Evolutionary conservation across 2,113 vertebrate genomes (phyloP).

Genomic region (Carassius carassius): DNA sequence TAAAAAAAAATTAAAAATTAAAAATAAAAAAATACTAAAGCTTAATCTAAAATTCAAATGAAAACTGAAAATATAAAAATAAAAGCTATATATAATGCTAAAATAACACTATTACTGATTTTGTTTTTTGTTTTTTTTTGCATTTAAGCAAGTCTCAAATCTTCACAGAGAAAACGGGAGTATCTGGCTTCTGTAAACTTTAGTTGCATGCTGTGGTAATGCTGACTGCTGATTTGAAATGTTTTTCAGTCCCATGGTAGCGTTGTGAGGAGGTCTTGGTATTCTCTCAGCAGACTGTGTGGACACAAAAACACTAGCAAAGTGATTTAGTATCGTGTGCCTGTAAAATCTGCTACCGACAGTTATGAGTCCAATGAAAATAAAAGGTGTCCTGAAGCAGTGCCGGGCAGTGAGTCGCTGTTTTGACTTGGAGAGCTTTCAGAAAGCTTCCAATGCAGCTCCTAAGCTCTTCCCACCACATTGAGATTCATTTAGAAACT

Average conservation of each 20-base stretch:
- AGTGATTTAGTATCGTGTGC: slow-evolving; percentile 50
- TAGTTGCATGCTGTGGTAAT: background rate
- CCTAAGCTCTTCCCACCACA: background rate
- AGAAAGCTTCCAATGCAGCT: slow-evolving; percentile 22
- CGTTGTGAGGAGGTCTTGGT: slow-evolving; percentile 2
- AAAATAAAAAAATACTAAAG: too few species aligned
- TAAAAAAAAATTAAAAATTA: too few species aligned
- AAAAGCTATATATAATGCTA: background rate
- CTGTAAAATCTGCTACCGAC: slow-evolving; percentile 42
- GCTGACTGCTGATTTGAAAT: slow-evolving; percentile 8
- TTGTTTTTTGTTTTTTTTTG: background rate
- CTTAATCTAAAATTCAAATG: too few species aligned
- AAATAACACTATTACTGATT: background rate
- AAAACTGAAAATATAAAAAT: background rate
- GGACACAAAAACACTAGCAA: slow-evolving; percentile 10
- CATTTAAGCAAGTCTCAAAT: background rate
- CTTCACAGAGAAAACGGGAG: background rate
- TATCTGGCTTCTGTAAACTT: background rate
- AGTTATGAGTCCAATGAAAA: slow-evolving; percentile 49
- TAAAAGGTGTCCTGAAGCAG: slow-evolving; percentile 49
- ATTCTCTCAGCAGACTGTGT: background rate
- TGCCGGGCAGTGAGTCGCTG: slow-evolving; percentile 41
- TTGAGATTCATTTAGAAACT: background rate
- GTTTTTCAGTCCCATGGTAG: slow-evolving; percentile 23
- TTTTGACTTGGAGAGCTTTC: slow-evolving; percentile 41